Conservation (phyloP, 1,140 invertebrate genomes). For the Drosophila athabasca region DNA sequence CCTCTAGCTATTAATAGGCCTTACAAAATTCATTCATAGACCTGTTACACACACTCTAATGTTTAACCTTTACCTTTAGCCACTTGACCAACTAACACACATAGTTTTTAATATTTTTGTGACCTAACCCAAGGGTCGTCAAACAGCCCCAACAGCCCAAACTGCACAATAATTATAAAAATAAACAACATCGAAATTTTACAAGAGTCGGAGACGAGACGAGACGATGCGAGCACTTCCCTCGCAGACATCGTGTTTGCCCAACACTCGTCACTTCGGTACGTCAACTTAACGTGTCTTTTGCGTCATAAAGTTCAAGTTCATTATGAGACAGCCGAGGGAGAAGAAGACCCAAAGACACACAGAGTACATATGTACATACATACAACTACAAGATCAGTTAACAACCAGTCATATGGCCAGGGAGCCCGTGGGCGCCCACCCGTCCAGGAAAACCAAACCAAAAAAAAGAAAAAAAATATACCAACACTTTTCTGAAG, state of each 20-base stretch:
- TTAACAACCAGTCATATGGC: conserved; percentile 38
- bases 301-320: conserved; percentile 81
- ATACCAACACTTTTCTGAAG: conserved; percentile 51
- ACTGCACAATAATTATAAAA: conserved; percentile 38
- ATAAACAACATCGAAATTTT: conserved; percentile 24
- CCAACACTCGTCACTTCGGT: conserved; percentile 51
- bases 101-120: conserved; percentile 10
- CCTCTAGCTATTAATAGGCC: too few relatives aligned
- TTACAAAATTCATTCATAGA: neutral
- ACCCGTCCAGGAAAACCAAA: conserved; percentile 32
- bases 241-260: conserved; percentile 27
- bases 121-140: conserved; percentile 33
- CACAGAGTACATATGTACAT: neutral
- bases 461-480: conserved; percentile 27
- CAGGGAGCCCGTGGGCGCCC: conserved; percentile 40
- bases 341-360: conserved; percentile 28
- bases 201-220: conserved; percentile 1
- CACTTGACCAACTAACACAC: conserved; percentile 35
- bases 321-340: conserved; percentile 64
- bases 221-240: neutral
- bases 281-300: conserved; percentile 67
- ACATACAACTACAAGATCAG: conserved; percentile 37
- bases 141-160: neutral
- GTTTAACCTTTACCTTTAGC: conserved; percentile 22
- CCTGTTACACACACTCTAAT: neutral